Base-by-base conservation (phyloP, 2,888 invertebrate species). In the Aproaerema taeniolella region DNA sequence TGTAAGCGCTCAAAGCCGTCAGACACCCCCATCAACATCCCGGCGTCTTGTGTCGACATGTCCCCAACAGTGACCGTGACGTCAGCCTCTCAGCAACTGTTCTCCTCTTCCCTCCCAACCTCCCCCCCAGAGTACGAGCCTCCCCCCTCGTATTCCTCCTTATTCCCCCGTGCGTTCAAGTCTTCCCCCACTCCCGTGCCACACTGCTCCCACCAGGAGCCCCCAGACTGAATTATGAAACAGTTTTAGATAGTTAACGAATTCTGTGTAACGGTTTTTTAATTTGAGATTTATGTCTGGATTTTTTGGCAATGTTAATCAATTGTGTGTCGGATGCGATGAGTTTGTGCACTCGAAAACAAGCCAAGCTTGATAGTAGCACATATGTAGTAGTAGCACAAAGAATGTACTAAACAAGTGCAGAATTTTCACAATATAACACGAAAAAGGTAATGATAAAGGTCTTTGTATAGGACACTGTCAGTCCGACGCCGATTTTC, bases 51-150 rank as follows among this genome's bases (percentile, higher is more conserved):
- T 56, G 69, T 87, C 34, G 82, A 86, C 47, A 63, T 86, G 58
- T 69, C 86, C 17, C 75, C 88, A 25, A 72, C 88, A 34, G 80
- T 81, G 26, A 66, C 81, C 0, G 77, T 79, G 20, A 79, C 85
- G 3, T 70, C 80, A 0, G 59, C 79, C 0, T 80, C 83, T 0
- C 78, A 77, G 39, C 77, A 77, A 39, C 60, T 79, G 43, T 76
- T 79, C 62, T 54, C 74, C 31, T 70, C 74, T 16, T 77, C 88
- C 7, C 63, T 68, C 0, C 69, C 70, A 7, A 65, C 78, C 8
- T 69, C 78, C 1, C 89, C 89, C 0, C 92, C 92, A 2, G 89
- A 90, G 53, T 92, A 92, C 65, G 91, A 92, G 45, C 89, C 90
- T 1, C 87, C 87, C 2, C 92, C 92, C 0, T 88, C 91, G 0